phyloP scores from a whole-genome alignment of 2,113 vertebrate species.

The Hypanus sabinus region DNA sequence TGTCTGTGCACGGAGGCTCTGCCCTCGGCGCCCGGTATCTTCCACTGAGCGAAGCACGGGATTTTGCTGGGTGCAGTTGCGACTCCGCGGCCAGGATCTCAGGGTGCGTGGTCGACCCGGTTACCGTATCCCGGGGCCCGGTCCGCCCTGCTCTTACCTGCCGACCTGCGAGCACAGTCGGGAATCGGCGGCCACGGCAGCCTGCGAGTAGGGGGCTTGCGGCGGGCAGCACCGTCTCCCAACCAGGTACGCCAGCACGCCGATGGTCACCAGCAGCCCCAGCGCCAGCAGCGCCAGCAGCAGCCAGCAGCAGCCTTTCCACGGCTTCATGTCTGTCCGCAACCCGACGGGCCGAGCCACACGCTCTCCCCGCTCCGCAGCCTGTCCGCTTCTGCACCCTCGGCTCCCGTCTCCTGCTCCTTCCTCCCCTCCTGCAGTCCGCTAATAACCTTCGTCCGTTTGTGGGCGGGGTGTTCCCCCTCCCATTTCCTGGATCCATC shows the following conservation, averaged over 20 bases:
- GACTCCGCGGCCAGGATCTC: too few species aligned
- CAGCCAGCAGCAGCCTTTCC: conserved; percentile 42
- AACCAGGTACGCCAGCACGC: conserved; percentile 33
- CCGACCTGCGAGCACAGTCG: conserved; percentile 64
- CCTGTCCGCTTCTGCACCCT: too few species aligned
- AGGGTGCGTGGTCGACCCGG: too few species aligned
- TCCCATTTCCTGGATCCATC: too few species aligned
- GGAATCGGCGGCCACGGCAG: conserved; percentile 69
- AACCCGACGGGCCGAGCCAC: too few species aligned
- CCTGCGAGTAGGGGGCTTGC: conserved; percentile 46
- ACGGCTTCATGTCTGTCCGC: background rate
- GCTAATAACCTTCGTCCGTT: background rate
- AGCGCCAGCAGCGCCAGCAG: conserved; percentile 41
- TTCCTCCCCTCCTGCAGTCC: background rate
- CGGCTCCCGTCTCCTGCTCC: background rate
- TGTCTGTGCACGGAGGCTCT: too few species aligned
- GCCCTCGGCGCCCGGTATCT: too few species aligned
- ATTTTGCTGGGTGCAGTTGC: background rate
- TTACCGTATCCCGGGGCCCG: too few species aligned
- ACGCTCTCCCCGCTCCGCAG: background rate
- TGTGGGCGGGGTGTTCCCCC: too few species aligned
- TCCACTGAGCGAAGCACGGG: too few species aligned
- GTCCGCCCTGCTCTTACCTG: conserved; percentile 55
- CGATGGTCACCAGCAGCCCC: accelerated
- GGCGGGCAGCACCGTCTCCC: conserved; percentile 36